Conservation (phyloP, 53 echinoderm and acorn worm species). For the Arbacia lixula region DNA sequence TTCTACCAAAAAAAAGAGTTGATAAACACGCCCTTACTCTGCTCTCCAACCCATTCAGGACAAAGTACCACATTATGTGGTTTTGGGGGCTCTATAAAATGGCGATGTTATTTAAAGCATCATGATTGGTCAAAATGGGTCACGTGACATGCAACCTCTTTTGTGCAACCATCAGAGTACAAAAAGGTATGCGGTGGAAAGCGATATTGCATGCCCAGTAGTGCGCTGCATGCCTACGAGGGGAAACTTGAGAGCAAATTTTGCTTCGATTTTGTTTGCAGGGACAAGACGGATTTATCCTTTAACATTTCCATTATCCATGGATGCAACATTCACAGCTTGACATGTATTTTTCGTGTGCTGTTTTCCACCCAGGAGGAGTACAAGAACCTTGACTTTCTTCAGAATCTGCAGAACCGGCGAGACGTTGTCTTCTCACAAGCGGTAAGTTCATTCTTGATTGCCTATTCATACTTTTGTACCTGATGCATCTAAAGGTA, state of each 20-base stretch:
- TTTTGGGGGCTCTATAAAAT: constrained; percentile 7
- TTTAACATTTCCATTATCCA: not conserved
- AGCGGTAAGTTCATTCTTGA: constrained; percentile 67
- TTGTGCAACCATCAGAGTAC: not conserved
- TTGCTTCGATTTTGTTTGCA: no score
- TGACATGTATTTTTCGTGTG: no score
- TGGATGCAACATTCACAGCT: no score
- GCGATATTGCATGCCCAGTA: not conserved
- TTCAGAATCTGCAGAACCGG: constrained; percentile 75
- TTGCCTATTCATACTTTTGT: not conserved
- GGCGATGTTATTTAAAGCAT: not conserved
- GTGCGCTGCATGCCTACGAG: not conserved
- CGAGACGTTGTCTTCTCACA: constrained; percentile 88
- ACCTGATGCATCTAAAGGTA: no score
- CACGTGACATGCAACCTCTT: not conserved
- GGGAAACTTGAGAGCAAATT: not conserved
- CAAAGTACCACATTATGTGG: no score
- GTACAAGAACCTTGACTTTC: constrained; percentile 68
- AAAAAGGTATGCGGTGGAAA: not conserved
- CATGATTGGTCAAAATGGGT: constrained; percentile 3
- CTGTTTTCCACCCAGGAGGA: constrained; percentile 72
- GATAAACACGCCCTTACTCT: no score
- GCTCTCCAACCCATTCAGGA: no score
- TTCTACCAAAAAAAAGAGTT: no score
- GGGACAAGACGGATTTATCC: no score